phyloP scores from a whole-genome alignment of 2,113 vertebrate genomes.

The Elanus axillaris region DNA sequence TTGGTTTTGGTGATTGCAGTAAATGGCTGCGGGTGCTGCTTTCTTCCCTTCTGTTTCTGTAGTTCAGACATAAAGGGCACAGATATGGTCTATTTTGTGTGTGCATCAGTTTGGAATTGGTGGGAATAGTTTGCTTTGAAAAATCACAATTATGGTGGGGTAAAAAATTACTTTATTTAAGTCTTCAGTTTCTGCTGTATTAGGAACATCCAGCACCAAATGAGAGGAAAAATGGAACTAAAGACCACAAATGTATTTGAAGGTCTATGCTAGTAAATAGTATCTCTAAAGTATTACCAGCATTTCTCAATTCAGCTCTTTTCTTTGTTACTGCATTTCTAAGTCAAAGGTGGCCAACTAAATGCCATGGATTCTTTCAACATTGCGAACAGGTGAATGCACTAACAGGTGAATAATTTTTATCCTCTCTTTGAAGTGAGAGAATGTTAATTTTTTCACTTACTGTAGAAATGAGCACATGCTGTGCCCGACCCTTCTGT shows the following conservation, averaged over 20 bases:
- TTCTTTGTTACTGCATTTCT: background rate
- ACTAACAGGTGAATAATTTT: background rate
- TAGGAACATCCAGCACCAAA: background rate
- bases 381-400: background rate
- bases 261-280: background rate
- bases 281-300: background rate
- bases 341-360: background rate
- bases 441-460: background rate
- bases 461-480: background rate
- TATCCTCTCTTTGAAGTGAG: background rate
- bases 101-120: background rate
- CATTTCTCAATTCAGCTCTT: background rate
- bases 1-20: background rate
- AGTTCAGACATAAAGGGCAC: background rate
- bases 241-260: background rate
- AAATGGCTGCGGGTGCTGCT: background rate
- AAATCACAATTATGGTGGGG: background rate
- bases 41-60: background rate
- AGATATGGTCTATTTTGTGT: background rate
- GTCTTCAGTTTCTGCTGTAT: background rate
- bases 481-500: background rate
- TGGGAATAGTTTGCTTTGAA: background rate
- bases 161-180: background rate
- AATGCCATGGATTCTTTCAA: background rate
- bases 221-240: background rate